phyloP scores from a whole-genome alignment of 2,113 vertebrate genomes.

The Cyanoliseus patagonus region DNA sequence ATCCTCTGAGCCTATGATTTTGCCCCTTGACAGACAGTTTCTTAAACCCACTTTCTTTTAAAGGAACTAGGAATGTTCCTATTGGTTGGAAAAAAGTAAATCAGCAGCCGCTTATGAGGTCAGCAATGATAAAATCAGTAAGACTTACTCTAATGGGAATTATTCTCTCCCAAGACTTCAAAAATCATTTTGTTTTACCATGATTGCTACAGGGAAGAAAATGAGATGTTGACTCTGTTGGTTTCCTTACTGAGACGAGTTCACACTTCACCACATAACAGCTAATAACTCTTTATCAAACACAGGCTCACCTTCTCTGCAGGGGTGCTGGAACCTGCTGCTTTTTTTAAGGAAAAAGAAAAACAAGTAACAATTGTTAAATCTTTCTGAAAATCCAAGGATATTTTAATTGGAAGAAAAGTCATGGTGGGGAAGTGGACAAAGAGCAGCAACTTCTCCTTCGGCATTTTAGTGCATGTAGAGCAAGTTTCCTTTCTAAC shows the following conservation, averaged over 20 bases:
- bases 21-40: constrained; percentile 37
- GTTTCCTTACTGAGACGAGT: constrained; percentile 60
- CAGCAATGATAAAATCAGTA: constrained; percentile 60
- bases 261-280: constrained; percentile 56
- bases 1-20: constrained; percentile 54
- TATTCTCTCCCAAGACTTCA: constrained; percentile 62
- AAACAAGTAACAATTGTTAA: not conserved
- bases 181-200: constrained; percentile 67
- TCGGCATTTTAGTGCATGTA: not conserved
- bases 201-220: constrained; percentile 61
- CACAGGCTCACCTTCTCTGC: constrained; percentile 44
- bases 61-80: constrained; percentile 29
- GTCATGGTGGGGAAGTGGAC: not conserved
- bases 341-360: constrained; percentile 5
- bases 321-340: not conserved
- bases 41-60: constrained; percentile 55
- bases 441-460: not conserved
- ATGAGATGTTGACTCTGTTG: constrained; percentile 60
- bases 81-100: constrained; percentile 57
- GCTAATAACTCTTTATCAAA: constrained; percentile 42
- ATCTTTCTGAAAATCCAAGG: not conserved
- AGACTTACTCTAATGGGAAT: constrained; percentile 48
- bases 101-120: not conserved
- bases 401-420: constrained; percentile 25
- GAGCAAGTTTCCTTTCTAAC: constrained; percentile 8